Evolutionary conservation across 2,113 vertebrate species (phyloP).

Genomic region (Erythrolamprus reginae): DNA sequence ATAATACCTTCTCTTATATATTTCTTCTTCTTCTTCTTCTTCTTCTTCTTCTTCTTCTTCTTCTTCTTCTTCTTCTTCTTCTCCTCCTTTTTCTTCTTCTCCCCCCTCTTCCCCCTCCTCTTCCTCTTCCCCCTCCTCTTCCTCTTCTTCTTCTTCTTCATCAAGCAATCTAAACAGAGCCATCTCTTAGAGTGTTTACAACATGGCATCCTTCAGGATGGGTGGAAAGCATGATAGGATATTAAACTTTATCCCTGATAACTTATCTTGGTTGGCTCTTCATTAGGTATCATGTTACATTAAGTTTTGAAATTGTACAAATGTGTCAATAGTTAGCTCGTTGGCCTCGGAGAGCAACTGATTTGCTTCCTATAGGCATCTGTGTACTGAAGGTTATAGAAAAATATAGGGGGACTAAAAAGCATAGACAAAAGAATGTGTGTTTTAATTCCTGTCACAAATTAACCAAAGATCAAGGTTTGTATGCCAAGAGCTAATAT

Average conservation of each 20-base stretch:
- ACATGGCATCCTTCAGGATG: not conserved
- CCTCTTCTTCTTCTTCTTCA: not conserved
- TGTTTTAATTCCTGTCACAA: slow-evolving; percentile 23
- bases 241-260: not conserved
- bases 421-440: slow-evolving; percentile 14
- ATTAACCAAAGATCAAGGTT: not conserved
- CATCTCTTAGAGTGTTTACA: not conserved
- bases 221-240: not conserved
- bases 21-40: not conserved
- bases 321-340: not conserved
- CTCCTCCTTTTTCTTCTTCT: not conserved
- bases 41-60: not conserved
- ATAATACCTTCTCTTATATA: not conserved
- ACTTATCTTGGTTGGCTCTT: not conserved
- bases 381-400: slow-evolving; percentile 31
- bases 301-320: not conserved
- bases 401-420: slow-evolving; percentile 26
- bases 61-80: not conserved
- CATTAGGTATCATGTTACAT: not conserved
- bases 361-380: slow-evolving; percentile 47
- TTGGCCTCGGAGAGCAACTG: slow-evolving; percentile 14
- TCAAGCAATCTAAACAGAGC: not conserved
- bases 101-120: not conserved
- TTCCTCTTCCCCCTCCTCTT: not conserved
- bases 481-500: slow-evolving; percentile 41